Evolutionary conservation across 1,140 invertebrate species (phyloP).

Genomic region (Helicoverpa zea): DNA sequence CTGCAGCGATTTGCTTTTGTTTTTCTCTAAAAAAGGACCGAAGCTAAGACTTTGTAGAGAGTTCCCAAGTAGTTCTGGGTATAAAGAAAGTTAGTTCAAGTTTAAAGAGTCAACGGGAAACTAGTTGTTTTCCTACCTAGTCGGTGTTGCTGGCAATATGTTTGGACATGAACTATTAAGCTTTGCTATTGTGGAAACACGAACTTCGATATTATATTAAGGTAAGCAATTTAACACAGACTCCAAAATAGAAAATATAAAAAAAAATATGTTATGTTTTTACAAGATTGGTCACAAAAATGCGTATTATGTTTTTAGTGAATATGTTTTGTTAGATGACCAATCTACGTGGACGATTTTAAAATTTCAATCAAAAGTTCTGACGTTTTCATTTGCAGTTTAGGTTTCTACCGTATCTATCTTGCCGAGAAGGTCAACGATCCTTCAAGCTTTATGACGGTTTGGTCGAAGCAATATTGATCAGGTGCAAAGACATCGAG

Average conservation of each 20-base stretch:
- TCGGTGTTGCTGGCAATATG: slow-evolving; percentile 6
- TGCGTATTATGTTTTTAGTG: too few relatives aligned
- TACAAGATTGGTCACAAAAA: too few relatives aligned
- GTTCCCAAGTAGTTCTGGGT: neutral
- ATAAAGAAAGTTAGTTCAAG: slow-evolving; percentile 22
- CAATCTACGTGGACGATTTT: too few relatives aligned
- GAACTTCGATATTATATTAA: neutral
- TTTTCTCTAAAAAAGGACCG: neutral
- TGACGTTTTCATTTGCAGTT: too few relatives aligned
- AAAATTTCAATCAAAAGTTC: too few relatives aligned
- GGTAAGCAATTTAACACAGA: too few relatives aligned
- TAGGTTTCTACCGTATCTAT: too few relatives aligned
- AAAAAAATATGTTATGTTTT: too few relatives aligned
- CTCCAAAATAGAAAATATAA: too few relatives aligned
- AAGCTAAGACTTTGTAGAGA: neutral
- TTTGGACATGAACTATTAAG: slow-evolving; percentile 5
- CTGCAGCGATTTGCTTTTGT: slow-evolving; percentile 2
- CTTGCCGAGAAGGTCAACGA: neutral
- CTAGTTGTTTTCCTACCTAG: neutral
- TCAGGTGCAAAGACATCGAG: neutral
- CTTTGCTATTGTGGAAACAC: neutral
- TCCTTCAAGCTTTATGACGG: neutral
- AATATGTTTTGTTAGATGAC: too few relatives aligned
- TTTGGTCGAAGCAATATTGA: neutral
- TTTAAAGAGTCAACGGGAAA: slow-evolving; percentile 34